Evolutionary conservation across 2,797 vertebrate species (phyloP), one percentile per base, ranked within the genome.

Genomic region (Anguilla marmorata): DNA sequence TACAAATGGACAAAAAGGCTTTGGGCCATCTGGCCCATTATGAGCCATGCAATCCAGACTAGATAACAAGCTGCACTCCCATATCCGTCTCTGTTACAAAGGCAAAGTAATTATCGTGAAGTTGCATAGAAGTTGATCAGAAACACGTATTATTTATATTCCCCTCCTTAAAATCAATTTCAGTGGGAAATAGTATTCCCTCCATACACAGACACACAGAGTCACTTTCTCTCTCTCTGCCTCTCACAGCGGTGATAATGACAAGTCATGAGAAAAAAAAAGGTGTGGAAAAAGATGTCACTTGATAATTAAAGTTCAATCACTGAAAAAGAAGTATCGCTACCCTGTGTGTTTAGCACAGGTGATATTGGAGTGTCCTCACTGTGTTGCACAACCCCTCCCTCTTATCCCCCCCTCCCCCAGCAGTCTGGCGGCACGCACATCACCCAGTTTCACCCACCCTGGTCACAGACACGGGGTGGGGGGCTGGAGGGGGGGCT

Each of bases 11-110:
- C 14, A n/a, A n/a, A 82, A 24, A 82, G 72, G 72, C 41, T 48
- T 82, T 1, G 21, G 37, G 79, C 79, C 79, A 82, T 82, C 79
- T 82, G 79, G 50, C 45, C 79, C 41, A 82, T 82, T 82, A 48
- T 9, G 41, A 50, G n/a, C 79, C 50, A n/a, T 1, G 6, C 41
- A 19, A 21, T 79, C 14, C 79, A 24, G 16, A n/a, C 21, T 24
- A 82, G 45, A 82, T 45, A 50, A 82, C 41, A 50, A 50, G 41
- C 45, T 9, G 50, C 19, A 9, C 21, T 82, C 79, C 50, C 79
- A 82, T 82, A 82, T 50, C 45, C 16, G 21, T 82, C 41, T 50
- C 41, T 3, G 50, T 45, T 50, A 6, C 45, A 21, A 50, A 3
- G 79, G 24, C 6, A 45, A 82, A 50, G 24, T 9, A 48, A 82